Percentiles rank a stretch among this genome's conserved stretches.
Evolutionary conservation across 2,888 invertebrate genomes (phyloP).

Genomic region (Cerastis leucographa): DNA sequence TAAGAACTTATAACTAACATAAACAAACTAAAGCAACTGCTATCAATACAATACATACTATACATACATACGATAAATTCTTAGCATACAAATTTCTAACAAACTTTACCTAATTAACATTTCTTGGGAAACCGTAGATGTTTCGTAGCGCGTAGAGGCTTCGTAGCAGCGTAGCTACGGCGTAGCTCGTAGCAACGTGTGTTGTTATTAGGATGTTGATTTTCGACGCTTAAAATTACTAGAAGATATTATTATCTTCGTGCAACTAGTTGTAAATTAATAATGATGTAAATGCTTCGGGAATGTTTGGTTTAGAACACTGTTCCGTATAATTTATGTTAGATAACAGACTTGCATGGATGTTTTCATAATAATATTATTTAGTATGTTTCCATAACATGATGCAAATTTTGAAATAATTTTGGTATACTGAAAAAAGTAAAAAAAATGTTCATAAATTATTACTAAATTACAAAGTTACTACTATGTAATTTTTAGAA

Average conservation of each 20-base stretch:
- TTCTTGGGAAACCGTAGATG: slow-evolving; percentile 46
- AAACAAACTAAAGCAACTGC: slow-evolving; percentile 35
- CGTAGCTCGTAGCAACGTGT: slow-evolving; percentile 38
- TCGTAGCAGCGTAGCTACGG: slow-evolving; percentile 39
- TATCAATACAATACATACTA: slow-evolving; percentile 36
- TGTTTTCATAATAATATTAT: background rate
- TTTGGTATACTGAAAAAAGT: background rate
- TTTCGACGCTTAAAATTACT: slow-evolving; percentile 42
- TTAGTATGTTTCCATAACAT: background rate
- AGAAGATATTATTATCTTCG: slow-evolving; percentile 22
- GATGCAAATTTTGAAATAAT: background rate
- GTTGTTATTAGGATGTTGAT: slow-evolving; percentile 41
- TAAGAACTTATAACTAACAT: slow-evolving; percentile 43
- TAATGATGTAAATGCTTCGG: slow-evolving; percentile 1
- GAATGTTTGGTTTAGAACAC: slow-evolving; percentile 25
- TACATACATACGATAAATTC: slow-evolving; percentile 34
- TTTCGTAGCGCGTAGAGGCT: slow-evolving; percentile 52
- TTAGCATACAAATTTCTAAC: slow-evolving; percentile 44
- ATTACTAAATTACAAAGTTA: background rate
- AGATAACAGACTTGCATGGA: background rate
- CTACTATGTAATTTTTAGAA: background rate
- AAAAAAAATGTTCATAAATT: too few species aligned
- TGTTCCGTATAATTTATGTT: slow-evolving; percentile 20
- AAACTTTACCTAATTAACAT: slow-evolving; percentile 63
- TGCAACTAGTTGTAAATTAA: slow-evolving; percentile 18